Base-by-base conservation (phyloP, 2,797 vertebrate species). In the Hydrophis major region DNA sequence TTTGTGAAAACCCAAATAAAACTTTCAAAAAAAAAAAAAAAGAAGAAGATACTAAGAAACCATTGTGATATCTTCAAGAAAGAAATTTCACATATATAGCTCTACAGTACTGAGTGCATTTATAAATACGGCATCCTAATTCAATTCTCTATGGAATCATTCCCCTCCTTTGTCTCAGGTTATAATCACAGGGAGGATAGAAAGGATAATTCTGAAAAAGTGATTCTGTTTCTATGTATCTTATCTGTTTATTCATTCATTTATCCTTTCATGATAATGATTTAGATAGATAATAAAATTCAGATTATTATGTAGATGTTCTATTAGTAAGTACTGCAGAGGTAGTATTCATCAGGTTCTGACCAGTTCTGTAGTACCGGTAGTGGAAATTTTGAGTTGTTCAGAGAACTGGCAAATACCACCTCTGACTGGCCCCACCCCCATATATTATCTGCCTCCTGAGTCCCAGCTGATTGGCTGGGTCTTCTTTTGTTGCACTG, bases 271-370 rank as follows among this genome's bases (percentile, higher is more conserved):
- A 32, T 66, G 32, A 69, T 28, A 74, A 91, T 89, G 28, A 86
- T 53, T 92, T 55, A 59, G 42, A 89, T 86, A 16, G 60, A 53
- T 32, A 92, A 94, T 92, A 63, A 92, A n/a, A 83, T 3, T 28
- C 90, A 28, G 37, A 37, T 66, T 88, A 93, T 91, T 91, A 55
- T 37, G 89, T 91, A 47, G 1, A 47, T 93, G 55, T 28, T 87
- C 59, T 93, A 69, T 63, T 11, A 94, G 92, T 88, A 96, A 92
- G 93, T 97, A 95, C 90, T 32, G 1, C 50, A 53, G 50, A 53
- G 50, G 50, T 53, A 8, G 50, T 53, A 10, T 53, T 53, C 50
- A 53, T 8, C 50, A 53, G 8, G 8, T 10, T 53, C 50, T 53
- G 50, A 53, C 50, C 50, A 53, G 50, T 53, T 53, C 50, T 53